Base-by-base conservation (phyloP, 2,888 invertebrate species). In the Aphidoletes aphidimyza region DNA sequence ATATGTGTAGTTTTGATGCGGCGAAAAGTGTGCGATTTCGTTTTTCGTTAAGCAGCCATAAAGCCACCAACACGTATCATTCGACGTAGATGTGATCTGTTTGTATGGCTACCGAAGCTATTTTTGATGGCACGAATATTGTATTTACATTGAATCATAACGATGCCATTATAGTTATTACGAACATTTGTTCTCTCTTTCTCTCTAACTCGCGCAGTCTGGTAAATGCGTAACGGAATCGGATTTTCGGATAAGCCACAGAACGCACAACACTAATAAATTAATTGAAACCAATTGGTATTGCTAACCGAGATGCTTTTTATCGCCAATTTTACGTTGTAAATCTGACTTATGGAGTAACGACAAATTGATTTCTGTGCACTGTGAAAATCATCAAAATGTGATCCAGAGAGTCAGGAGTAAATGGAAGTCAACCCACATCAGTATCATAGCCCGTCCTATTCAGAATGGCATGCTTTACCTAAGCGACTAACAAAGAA, bases 31-130 rank as follows among this genome's bases (percentile, higher is more conserved):
- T 22, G 2, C 17, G 54, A 22, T 69, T 30, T 69, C 69, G 69
- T 11, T 69, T n/a, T 30, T 69, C 30, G 17, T n/a, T 30, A 26
- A 69, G 30, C 69, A n/a, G 30, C 69, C 34, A 69, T 69, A 69
- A 69, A 69, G 30, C 69, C 30, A 34, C 69, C 69, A 30, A 69
- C 69, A 69, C 69, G 69, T 69, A 69, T 69, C n/a, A n/a, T n/a
- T n/a, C n/a, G n/a, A n/a, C n/a, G 69, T 11, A 3, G 17, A 47
- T 69, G 69, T 34, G 34, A 26, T 69, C 5, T 6, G 30, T 11
- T 17, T 30, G 14, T 26, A 69, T 30, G 11, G 30, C 22, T n/a
- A 22, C 54, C 14, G 2, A 69, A n/a, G n/a, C n/a, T 22, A 22
- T n/a, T 54, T n/a, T 2, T 54, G 54, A 54, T 54, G 34, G 30